phyloP scores from a whole-genome alignment of 2,113 vertebrate species.

The Lophochroa leadbeateri region DNA sequence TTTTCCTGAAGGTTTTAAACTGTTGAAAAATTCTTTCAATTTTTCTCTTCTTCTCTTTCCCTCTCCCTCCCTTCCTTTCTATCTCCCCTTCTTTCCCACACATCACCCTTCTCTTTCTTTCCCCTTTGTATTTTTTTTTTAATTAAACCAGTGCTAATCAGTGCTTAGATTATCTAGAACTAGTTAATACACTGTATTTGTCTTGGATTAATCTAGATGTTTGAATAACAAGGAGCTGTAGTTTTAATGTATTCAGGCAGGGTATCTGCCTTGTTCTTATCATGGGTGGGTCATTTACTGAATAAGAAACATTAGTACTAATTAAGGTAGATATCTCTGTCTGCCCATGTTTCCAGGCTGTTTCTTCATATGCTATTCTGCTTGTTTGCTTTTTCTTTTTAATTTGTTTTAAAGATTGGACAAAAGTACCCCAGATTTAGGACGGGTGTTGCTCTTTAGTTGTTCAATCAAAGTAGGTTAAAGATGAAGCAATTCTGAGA shows the following conservation, averaged over 20 bases:
- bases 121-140: not conserved
- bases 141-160: not conserved
- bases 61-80: not conserved
- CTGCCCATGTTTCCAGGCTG: not conserved
- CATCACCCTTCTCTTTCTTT: not conserved
- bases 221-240: not conserved
- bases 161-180: not conserved
- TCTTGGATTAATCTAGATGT: not conserved
- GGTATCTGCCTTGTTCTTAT: not conserved
- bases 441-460: not conserved
- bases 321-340: not conserved
- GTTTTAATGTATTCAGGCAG: not conserved
- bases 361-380: not conserved
- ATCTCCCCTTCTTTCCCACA: not conserved
- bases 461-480: not conserved
- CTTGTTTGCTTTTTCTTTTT: not conserved
- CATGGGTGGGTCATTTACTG: not conserved
- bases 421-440: not conserved
- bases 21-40: not conserved
- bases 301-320: not conserved
- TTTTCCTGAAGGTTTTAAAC: constrained; percentile 39
- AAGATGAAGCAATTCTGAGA: not conserved
- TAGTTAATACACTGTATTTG: not conserved
- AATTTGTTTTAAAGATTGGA: not conserved
- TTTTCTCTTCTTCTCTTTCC: rapidly evolving